phyloP scores from a whole-genome alignment of 2,888 invertebrate species.

The Oscheius sp. region DNA sequence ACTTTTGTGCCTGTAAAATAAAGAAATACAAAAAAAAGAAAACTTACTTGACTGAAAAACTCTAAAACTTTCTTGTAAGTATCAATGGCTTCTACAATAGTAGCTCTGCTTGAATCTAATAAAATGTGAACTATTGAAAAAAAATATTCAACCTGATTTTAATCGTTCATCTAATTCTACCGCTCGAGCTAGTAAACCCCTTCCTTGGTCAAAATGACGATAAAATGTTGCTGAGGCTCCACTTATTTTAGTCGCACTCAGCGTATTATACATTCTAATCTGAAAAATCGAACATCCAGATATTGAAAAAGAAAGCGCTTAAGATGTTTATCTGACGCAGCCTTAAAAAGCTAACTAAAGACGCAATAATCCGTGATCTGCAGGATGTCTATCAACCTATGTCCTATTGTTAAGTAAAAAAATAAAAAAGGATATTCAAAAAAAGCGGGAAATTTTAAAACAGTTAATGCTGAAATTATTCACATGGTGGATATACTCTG shows the following conservation, averaged over 20 bases:
- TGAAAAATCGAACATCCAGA: background rate
- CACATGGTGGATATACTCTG: constrained; percentile 10
- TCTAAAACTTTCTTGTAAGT: constrained; percentile 28
- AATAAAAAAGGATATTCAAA: background rate
- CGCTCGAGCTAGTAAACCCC: constrained; percentile 16
- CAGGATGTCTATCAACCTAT: too few relatives aligned
- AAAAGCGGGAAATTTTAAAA: background rate
- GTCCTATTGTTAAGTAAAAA: background rate
- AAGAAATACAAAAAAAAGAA: too few relatives aligned
- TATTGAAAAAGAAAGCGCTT: too few relatives aligned
- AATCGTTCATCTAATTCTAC: constrained; percentile 27
- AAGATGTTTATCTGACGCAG: too few relatives aligned
- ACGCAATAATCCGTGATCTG: too few relatives aligned
- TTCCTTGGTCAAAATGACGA: constrained; percentile 16
- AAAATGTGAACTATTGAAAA: background rate
- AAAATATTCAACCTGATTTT: background rate
- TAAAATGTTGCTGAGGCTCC: constrained; percentile 3
- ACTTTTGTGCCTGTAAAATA: constrained; percentile 10
- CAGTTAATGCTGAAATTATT: constrained; percentile 5
- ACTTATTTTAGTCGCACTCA: background rate
- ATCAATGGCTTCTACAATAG: constrained; percentile 19
- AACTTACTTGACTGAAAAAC: constrained; percentile 13
- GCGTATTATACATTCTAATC: constrained; percentile 1
- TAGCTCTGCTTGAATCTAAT: constrained; percentile 10
- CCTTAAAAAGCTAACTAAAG: too few relatives aligned